Evolutionary conservation across 2,113 vertebrate genomes (phyloP).

Genomic region (Jacana jacana): DNA sequence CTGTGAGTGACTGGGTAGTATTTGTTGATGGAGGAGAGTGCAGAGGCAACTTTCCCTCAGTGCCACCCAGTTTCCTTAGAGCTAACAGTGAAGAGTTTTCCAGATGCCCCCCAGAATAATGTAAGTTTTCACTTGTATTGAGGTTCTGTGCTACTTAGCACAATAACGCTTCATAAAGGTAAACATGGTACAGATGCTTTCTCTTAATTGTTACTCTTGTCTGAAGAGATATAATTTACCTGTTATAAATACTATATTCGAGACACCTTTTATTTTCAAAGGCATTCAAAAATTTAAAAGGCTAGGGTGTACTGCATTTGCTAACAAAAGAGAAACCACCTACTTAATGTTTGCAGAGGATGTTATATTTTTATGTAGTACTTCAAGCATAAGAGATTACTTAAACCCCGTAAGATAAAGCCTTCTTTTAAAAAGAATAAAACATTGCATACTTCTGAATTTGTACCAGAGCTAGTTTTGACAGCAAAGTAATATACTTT

Average conservation of each 20-base stretch:
- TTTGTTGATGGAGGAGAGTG: background rate
- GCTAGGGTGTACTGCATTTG: background rate
- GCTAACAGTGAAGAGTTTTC: background rate
- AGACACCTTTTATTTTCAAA: constrained; percentile 19
- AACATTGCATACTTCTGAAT: background rate
- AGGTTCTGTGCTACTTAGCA: background rate
- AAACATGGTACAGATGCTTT: background rate
- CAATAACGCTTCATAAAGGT: background rate
- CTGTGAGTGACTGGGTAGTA: background rate
- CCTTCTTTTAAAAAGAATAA: background rate
- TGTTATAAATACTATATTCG: background rate
- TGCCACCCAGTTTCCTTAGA: background rate
- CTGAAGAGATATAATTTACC: constrained; percentile 1
- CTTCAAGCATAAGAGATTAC: background rate
- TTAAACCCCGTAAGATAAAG: background rate
- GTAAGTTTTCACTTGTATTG: background rate
- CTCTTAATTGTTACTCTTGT: background rate
- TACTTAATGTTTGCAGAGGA: background rate
- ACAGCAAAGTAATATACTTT: background rate
- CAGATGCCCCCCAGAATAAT: background rate
- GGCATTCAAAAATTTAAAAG: background rate
- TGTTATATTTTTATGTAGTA: background rate
- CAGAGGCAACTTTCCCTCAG: background rate
- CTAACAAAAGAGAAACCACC: background rate
- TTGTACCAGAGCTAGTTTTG: constrained; percentile 14